Evolutionary conservation across 2,113 vertebrate genomes (phyloP), one percentile per base, ranked within the genome.

Genomic region (Ptilorrhoa leucosticta): DNA sequence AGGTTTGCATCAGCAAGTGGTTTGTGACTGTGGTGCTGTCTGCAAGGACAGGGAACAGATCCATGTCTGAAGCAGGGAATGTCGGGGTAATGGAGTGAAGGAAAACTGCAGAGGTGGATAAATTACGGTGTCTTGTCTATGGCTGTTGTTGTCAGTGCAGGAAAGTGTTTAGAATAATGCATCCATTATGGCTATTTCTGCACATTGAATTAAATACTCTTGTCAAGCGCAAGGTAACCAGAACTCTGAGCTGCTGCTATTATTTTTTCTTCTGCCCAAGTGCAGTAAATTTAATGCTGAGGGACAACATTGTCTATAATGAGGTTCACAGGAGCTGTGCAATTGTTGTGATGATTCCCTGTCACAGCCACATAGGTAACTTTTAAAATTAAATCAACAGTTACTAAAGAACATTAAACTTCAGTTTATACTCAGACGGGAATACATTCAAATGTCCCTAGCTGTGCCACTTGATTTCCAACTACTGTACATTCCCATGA

Each of bases 351-450:
- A 40, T 24, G 24, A 39, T 57, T 89, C 45, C 26, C 22, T 45
- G 87, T 77, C 27, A 42, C 20, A 72, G 21, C 18, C 13, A n/a
- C 13, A 7, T 1, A 15, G 10, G 18, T 64, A 69, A 19, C 26
- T 58, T 77, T 53, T 77, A 30, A 11, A 19, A 69, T 45, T 80
- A 40, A 76, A 18, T 54, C 48, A 80, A 5, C n/a, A 57, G 20
- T 60, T 60, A 39, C 2, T 72, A 1, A 90, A 89, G 14, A 37
- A 10, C 27, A 33, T 28, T 60, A 40, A 50, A 60, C 3, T 45
- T 61, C 11, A 56, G 0, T 33, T 73, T 58, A 4, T 69, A 13
- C 20, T 65, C 0, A 0, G 19, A 4, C 53, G 11, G 15, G 35
- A 77, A 9, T 37, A 35, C 12, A 2, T 76, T 83, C 40, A 50